Evolutionary conservation across 2,797 vertebrate genomes (phyloP).

Genomic region (Fistularia tabacaria): DNA sequence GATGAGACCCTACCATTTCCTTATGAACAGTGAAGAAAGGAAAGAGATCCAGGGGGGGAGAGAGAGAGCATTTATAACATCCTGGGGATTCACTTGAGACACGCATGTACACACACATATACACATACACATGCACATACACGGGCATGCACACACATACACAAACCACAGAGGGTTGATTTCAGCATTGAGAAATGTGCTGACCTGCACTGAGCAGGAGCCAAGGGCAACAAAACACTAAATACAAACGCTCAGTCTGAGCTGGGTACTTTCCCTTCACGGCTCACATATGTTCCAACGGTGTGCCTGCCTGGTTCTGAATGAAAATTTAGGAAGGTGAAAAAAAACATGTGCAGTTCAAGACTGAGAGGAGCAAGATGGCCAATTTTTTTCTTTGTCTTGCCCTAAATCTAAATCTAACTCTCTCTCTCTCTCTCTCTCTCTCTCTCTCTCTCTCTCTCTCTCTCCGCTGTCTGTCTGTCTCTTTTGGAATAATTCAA

Average conservation of each 20-base stretch:
- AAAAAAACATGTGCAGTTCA: not conserved
- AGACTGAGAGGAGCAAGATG: not conserved
- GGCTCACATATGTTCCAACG: constrained; percentile 58
- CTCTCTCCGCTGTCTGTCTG: too few species aligned
- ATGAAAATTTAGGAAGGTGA: constrained; percentile 6
- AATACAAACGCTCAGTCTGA: constrained; percentile 75
- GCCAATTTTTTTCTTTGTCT: not conserved
- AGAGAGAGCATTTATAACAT: constrained; percentile 62
- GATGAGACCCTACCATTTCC: constrained; percentile 28
- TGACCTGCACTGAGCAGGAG: constrained; percentile 79
- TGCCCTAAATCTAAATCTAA: too few species aligned
- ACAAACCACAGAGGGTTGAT: constrained; percentile 76
- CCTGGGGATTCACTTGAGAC: constrained; percentile 73
- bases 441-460: too few species aligned
- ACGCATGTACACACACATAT: constrained; percentile 32
- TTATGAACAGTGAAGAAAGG: constrained; percentile 34
- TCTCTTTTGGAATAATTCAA: too few species aligned
- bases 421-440: too few species aligned
- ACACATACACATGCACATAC: constrained; percentile 21
- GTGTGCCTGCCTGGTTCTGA: constrained; percentile 28
- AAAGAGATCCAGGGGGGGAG: constrained; percentile 26
- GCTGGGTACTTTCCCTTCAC: constrained; percentile 75
- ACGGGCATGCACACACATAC: constrained; percentile 30
- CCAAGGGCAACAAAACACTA: constrained; percentile 81
- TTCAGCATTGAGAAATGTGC: constrained; percentile 84